These are phyloP conservation scores for Adelognathus sp. DNA, from an alignment of 2,888 invertebrate species.

Conservation along the genomic window DNA sequence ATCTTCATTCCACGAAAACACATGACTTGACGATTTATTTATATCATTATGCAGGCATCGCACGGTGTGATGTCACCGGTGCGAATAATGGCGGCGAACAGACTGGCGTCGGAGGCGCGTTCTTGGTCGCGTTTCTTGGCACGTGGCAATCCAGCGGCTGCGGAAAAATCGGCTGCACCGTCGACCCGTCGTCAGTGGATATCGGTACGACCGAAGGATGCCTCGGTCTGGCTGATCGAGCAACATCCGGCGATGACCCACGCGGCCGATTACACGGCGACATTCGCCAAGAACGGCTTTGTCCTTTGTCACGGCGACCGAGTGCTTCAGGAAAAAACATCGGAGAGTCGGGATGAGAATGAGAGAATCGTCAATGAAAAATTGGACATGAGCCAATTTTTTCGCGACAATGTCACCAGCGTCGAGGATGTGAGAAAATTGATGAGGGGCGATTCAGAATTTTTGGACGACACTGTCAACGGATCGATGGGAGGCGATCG, in stretches of 20 bases:
- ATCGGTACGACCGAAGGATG: slow-evolving; percentile 85
- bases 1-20: too few relatives aligned
- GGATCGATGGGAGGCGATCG: neutral
- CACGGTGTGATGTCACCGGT: slow-evolving; percentile 86
- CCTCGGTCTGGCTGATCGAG: slow-evolving; percentile 88
- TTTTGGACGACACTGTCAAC: neutral
- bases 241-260: slow-evolving; percentile 88
- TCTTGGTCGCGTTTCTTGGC: slow-evolving; percentile 89
- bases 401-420: slow-evolving; percentile 82
- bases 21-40: too few relatives aligned
- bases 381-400: slow-evolving; percentile 75
- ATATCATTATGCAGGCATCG: neutral
- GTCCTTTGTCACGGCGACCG: slow-evolving; percentile 87
- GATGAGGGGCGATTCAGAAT: slow-evolving; percentile 83
- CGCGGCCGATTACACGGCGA: slow-evolving; percentile 86
- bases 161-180: slow-evolving; percentile 83
- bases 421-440: slow-evolving; percentile 82
- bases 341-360: neutral
- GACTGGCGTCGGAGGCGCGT: slow-evolving; percentile 87
- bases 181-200: slow-evolving; percentile 91
- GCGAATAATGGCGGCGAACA: slow-evolving; percentile 91
- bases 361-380: slow-evolving; percentile 59
- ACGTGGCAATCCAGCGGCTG: slow-evolving; percentile 88
- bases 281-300: slow-evolving; percentile 85
- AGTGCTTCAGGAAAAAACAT: slow-evolving; percentile 68